A percentile compares a stretch with the other conserved stretches of the same genome.
Evolutionary conservation across 2,797 vertebrate species (phyloP).

Genomic region (Adelosebastes latens): DNA sequence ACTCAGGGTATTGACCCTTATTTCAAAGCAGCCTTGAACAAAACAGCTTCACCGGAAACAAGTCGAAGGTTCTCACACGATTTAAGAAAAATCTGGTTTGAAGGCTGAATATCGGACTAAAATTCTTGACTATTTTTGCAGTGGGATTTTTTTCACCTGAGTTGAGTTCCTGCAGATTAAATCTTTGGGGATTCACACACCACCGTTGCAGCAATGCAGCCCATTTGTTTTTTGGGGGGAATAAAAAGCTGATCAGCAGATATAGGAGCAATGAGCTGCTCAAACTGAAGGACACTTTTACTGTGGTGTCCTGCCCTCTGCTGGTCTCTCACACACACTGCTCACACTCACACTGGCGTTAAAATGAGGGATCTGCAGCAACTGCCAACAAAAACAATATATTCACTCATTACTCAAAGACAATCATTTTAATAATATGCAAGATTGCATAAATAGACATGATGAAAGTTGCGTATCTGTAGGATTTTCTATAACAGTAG

Average conservation of each 20-base stretch:
- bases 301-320: conserved; percentile 64
- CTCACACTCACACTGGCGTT: accelerated
- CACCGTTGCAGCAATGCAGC: background rate
- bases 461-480: background rate
- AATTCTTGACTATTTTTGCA: background rate
- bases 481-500: background rate
- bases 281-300: background rate
- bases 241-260: background rate
- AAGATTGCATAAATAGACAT: background rate
- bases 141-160: background rate
- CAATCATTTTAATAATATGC: background rate
- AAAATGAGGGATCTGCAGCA: background rate
- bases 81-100: background rate
- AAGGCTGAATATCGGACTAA: background rate
- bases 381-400: background rate
- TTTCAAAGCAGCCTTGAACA: background rate
- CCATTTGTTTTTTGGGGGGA: background rate
- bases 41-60: background rate
- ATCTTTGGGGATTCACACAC: background rate
- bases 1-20: background rate
- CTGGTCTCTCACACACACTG: conserved; percentile 34
- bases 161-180: background rate
- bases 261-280: accelerated
- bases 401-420: background rate
- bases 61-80: background rate